Percentiles rank a stretch among this genome's conserved stretches.
phyloP scores from a whole-genome alignment of 1,140 invertebrate genomes.

The Grapholita molesta region DNA sequence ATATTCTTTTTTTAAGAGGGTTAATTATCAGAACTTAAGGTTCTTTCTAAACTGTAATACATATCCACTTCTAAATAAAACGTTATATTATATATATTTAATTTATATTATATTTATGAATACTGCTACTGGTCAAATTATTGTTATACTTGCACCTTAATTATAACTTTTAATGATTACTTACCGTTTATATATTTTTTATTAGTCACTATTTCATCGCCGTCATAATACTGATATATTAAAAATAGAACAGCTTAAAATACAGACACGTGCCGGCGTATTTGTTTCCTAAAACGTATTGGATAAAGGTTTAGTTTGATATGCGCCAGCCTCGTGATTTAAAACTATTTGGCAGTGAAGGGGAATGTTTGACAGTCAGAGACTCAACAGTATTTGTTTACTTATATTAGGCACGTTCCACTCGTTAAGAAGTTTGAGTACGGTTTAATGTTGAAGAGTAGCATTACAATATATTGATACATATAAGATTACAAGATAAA shows the following conservation, averaged over 20 bases:
- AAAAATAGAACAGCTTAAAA: no score
- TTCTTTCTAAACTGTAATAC: no score
- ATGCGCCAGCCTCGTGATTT: neutral
- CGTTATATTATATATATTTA: no score
- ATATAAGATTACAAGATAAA: constrained; percentile 1
- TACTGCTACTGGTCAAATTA: no score
- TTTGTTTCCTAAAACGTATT: neutral
- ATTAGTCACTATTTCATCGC: no score
- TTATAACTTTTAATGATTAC: no score
- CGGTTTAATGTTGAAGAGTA: neutral
- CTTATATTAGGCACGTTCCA: neutral
- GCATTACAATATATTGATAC: constrained; percentile 3
- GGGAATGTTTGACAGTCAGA: neutral
- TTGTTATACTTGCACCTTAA: no score
- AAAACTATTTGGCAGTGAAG: neutral
- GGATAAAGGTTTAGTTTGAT: neutral
- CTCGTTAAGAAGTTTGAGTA: neutral
- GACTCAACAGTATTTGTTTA: constrained; percentile 10
- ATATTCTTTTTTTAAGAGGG: no score
- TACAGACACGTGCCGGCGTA: neutral
- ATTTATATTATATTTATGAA: no score
- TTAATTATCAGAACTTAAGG: no score
- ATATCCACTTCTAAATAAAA: no score
- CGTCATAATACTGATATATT: neutral
- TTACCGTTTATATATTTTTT: no score